Evolutionary conservation across 2,888 invertebrate genomes (phyloP).

Genomic region (Omphaloscelis lunosa): DNA sequence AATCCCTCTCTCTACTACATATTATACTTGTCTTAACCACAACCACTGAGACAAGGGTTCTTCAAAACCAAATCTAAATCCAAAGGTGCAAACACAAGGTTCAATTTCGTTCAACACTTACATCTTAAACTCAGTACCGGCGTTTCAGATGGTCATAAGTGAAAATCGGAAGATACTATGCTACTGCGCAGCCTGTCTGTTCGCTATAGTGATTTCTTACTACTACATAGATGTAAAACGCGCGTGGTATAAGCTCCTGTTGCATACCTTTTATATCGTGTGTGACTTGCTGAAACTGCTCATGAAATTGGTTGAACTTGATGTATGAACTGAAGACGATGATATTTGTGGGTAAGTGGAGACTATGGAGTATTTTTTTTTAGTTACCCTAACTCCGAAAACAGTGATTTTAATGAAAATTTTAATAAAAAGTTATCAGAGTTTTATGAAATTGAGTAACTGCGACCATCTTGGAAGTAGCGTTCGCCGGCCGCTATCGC

Average conservation of each 20-base stretch:
- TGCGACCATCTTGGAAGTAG: no score
- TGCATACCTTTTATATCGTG: constrained; percentile 84
- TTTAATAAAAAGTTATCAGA: no score
- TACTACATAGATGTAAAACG: constrained; percentile 83
- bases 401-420: no score
- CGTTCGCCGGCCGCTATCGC: no score
- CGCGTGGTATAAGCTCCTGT: constrained; percentile 84
- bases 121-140: constrained; percentile 50
- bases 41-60: constrained; percentile 31
- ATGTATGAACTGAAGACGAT: constrained; percentile 75
- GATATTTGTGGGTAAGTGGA: constrained; percentile 69
- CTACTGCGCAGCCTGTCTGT: constrained; percentile 74
- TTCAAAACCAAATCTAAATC: constrained; percentile 33
- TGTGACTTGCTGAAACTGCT: constrained; percentile 86
- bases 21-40: background rate
- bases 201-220: constrained; percentile 76
- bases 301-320: constrained; percentile 86
- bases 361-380: background rate
- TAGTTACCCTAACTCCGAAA: no score
- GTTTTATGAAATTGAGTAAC: no score
- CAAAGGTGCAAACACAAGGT: constrained; percentile 39
- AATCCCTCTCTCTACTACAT: background rate
- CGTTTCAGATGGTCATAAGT: constrained; percentile 86
- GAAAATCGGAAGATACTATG: constrained; percentile 80
- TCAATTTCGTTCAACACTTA: constrained; percentile 47